Evolutionary conservation across 2,113 vertebrate genomes (phyloP), one percentile per base, ranked within the genome.

Genomic region (Vidua chalybeata): DNA sequence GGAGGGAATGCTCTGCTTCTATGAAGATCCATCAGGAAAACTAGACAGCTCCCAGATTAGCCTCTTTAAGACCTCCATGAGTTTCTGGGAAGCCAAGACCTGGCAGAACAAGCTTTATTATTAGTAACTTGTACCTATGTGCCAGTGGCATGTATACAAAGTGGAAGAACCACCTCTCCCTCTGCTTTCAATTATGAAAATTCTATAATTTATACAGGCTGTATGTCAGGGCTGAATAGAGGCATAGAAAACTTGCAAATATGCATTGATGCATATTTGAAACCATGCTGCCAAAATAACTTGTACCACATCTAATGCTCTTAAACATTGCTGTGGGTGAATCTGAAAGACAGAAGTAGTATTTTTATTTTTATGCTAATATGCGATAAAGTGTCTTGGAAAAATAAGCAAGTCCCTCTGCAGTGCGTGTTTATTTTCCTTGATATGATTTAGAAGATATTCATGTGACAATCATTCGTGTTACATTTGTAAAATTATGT

Each of bases 341-440:
- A 97, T 72, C 93, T 94, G 94, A 98, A 96, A 97, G 92, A 90
- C 90, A 96, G 85, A 87, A 94, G 78, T 81, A 93, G 88, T 96
- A 89, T 97, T 97, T 97, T 41, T 41, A 41, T 41, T 41, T 41
- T 97, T 94, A 96, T 97, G 95, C 82, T 96, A 97, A 97, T 97
- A 71, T 9, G 21, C 49, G 76, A 55, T 89, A 96, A 97, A 96
- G 94, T 81, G 6, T 76, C 92, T 97, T 95, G 90, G 79, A 85
- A 97, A 97, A 91, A 97, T 82, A 97, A 97, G 91, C 72, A 91
- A 69, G 94, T 92, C 85, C 91, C 94, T 96, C 85, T 5, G 3
- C 85, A 91, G 83, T 90, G 93, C 28, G 80, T 89, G 91, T 97
- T 98, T 97, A 95, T 97, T 97, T 98, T 97, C 69, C 92, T 80